Evolutionary conservation across 1,140 invertebrate species (phyloP), one percentile per base, ranked within the genome.

Genomic region (Heliothis subflexa): DNA sequence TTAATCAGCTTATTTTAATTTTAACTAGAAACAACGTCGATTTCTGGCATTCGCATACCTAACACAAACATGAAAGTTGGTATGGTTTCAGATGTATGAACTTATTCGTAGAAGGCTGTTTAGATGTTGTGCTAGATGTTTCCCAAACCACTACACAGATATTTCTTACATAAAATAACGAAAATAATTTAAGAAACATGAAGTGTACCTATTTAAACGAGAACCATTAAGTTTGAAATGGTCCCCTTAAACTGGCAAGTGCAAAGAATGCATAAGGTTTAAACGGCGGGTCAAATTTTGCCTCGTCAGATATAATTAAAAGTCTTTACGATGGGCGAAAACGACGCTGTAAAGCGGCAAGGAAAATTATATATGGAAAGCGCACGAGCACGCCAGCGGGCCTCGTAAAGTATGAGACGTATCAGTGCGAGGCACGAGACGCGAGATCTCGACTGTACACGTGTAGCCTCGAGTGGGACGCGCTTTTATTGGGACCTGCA

Each of bases 281-380:
- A 83, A 78, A 79, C 71, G 74, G 55, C 81, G 62, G 82, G 82
- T 86, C 81, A 83, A 86, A 88, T 85, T 86, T 86, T 81, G 82
- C 82, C 71, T 84, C 79, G 83, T 86, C 85, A 88, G 85, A 88
- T 84, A 86, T 88, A 88, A 86, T 86, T 88, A 88, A 87, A 86
- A 85, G 83, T 81, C 83, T 88, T 88, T 86, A 88, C 86, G 86
- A 88, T 85, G 82, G 81, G 76, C 80, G 82, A 86, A 85, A 85
- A 86, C 83, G 85, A 85, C 81, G 85, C 82, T 86, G 86, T 88
- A 86, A 88, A 88, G 80, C 74, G 80, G 61, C 76, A 62, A 71
- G 80, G 79, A 85, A 87, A 85, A 83, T 83, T 86, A 85, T 86
- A 85, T 86, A 84, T 76, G 73, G 77, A 78, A 78, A 79, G 62